A percentile compares a stretch with the other conserved stretches of the same genome.
phyloP scores from a whole-genome alignment of 2,888 invertebrate genomes.

The Epinotia ramella region DNA sequence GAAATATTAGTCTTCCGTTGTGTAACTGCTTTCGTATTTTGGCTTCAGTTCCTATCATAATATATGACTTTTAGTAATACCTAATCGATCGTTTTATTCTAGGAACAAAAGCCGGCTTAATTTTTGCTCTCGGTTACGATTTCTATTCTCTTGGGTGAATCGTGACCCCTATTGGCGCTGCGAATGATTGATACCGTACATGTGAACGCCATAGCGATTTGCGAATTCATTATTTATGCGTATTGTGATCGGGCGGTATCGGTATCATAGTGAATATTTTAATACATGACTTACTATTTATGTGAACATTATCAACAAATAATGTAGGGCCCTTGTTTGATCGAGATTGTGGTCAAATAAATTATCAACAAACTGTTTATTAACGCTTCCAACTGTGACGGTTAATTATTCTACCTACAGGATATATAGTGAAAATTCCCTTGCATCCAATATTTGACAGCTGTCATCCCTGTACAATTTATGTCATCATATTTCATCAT shows the following conservation, averaged over 20 bases:
- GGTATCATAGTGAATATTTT: slow-evolving; percentile 29
- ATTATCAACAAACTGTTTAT: neutral
- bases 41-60: neutral
- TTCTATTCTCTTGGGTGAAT: slow-evolving; percentile 53
- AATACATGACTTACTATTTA: slow-evolving; percentile 16
- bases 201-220: slow-evolving; percentile 61
- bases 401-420: neutral
- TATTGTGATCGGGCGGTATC: slow-evolving; percentile 28
- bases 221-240: slow-evolving; percentile 64
- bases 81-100: slow-evolving; percentile 18
- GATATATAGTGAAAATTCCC: too few relatives aligned
- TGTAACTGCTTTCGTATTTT: neutral
- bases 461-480: too few relatives aligned
- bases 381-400: neutral
- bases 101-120: slow-evolving; percentile 26
- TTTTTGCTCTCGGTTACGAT: slow-evolving; percentile 36
- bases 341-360: neutral
- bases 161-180: slow-evolving; percentile 60
- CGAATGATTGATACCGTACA: slow-evolving; percentile 69
- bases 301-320: too few relatives aligned
- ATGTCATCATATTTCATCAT: too few relatives aligned
- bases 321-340: too few relatives aligned
- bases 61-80: neutral
- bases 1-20: neutral
- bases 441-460: too few relatives aligned